Evolutionary conservation across 1,140 invertebrate genomes (phyloP), one percentile per base, ranked within the genome.

Genomic region (Drosophila pectinifera): DNA sequence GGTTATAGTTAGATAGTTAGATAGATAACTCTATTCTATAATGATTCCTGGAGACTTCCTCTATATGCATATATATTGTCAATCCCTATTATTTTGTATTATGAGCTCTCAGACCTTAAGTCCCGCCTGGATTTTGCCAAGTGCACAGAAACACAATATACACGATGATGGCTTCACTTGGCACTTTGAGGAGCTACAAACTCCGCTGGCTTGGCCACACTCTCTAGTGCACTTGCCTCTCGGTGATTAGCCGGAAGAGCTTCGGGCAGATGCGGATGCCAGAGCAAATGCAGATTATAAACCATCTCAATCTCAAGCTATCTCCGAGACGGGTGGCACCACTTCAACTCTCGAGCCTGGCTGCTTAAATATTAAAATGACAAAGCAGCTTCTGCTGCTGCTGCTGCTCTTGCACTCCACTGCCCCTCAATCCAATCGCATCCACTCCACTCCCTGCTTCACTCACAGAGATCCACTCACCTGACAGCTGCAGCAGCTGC

Each of bases 401-500:
- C 28, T 18, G n/a, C 46, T 49, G 45, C 45, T 48, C 6, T 20
- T 36, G 13, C 45, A 18, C 26, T 49, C 36, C 43, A 49, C 57
- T 63, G 11, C 63, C 26, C 57, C 49, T 53, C 49, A 53, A 53
- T 36, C 49, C 49, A 53, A 53, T 53, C 49, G 49, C 49, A 53
- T 63, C 43, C 43, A 49, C 20, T 57, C 11, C 38, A 49, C 13
- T 26, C 11, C 24, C 7, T 16, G 11, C 34, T 39, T 5, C 6
- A 41, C 28, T 24, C 53, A 51, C n/a, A 8, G 28, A 34, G 14
- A 62, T 48, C 45, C 31, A 78, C 82, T 92, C 92, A 94, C 95
- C 94, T 84, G 94, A 94, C 38, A 97, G 92, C 34, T 92, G 73
- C 38, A 93, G 73, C 14, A 96, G 85, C 53, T 92, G 81, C 14